A percentile compares a stretch with the other conserved stretches of the same genome.
Evolutionary conservation across 30 jellyfish, hydroid and myxozoan species (phyloP).

Genomic region (Pseudorhiza aurosa): DNA sequence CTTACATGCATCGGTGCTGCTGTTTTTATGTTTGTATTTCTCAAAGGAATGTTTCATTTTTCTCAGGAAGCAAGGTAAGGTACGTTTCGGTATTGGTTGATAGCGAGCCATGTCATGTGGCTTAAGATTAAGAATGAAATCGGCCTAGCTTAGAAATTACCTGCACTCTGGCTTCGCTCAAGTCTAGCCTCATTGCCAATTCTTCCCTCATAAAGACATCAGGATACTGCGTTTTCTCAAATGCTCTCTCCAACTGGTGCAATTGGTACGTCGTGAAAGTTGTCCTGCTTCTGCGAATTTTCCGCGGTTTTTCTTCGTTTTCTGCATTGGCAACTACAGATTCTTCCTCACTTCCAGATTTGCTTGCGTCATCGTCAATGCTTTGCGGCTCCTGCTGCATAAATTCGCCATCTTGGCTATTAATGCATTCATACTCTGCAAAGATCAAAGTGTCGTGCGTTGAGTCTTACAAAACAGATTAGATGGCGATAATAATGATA

Average conservation of each 20-base stretch:
- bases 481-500: too few relatives aligned
- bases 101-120: too few relatives aligned
- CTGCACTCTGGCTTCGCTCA: conserved; percentile 99
- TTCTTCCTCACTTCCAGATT: conserved; percentile 69
- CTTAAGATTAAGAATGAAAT: too few relatives aligned
- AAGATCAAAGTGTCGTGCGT: neutral
- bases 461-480: too few relatives aligned
- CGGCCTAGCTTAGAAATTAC: too few relatives aligned
- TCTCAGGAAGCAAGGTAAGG: too few relatives aligned
- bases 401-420: neutral
- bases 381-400: neutral
- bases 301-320: conserved; percentile 83
- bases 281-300: conserved; percentile 90
- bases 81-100: too few relatives aligned
- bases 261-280: conserved; percentile 97
- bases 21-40: too few relatives aligned
- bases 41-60: too few relatives aligned
- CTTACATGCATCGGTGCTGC: too few relatives aligned
- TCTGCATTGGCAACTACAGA: conserved; percentile 8
- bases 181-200: conserved; percentile 88
- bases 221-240: conserved; percentile 96
- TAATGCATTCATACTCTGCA: neutral
- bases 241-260: conserved; percentile 95
- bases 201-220: conserved; percentile 96
- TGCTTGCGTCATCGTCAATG: conserved; percentile 49